These are phyloP conservation scores for Podocnemis expansa DNA, from an alignment of 2,113 vertebrate genomes.

Conservation along the genomic window DNA sequence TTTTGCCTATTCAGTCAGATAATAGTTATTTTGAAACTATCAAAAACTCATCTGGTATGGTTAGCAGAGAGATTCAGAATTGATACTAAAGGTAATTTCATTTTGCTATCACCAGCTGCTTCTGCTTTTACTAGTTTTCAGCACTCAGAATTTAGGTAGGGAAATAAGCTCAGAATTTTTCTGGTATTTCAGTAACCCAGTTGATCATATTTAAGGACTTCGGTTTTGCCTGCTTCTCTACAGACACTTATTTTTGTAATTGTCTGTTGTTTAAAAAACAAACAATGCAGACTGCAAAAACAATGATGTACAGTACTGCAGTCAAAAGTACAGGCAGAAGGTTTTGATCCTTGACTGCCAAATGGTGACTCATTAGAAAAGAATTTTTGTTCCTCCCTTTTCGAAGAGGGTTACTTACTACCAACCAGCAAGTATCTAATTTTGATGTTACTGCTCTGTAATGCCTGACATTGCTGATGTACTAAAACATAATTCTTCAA, in stretches of 20 bases:
- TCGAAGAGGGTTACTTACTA: constrained; percentile 57
- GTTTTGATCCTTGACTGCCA: constrained; percentile 66
- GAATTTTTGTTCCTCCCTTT: constrained; percentile 70
- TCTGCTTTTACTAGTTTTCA: constrained; percentile 19
- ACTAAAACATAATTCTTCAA: constrained; percentile 14
- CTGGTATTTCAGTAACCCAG: background rate
- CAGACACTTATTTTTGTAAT: constrained; percentile 30
- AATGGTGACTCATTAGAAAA: constrained; percentile 71
- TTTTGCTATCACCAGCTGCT: constrained; percentile 31
- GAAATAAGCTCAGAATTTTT: constrained; percentile 9
- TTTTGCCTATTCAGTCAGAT: background rate
- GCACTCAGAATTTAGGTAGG: background rate
- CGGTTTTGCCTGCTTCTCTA: constrained; percentile 1
- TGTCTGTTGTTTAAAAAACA: constrained; percentile 20
- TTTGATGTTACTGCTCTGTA: constrained; percentile 60
- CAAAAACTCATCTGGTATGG: background rate
- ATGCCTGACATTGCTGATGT: constrained; percentile 48
- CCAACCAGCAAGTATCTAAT: constrained; percentile 61
- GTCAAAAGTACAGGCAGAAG: constrained; percentile 63
- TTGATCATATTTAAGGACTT: background rate
- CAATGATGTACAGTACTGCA: constrained; percentile 25
- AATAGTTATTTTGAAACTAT: background rate
- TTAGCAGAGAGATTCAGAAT: background rate
- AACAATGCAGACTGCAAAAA: background rate
- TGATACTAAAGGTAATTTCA: background rate